These are phyloP conservation scores for Mormyrops boulengeri DNA, from an alignment of 2,797 vertebrate genomes.

Conservation along the genomic window DNA sequence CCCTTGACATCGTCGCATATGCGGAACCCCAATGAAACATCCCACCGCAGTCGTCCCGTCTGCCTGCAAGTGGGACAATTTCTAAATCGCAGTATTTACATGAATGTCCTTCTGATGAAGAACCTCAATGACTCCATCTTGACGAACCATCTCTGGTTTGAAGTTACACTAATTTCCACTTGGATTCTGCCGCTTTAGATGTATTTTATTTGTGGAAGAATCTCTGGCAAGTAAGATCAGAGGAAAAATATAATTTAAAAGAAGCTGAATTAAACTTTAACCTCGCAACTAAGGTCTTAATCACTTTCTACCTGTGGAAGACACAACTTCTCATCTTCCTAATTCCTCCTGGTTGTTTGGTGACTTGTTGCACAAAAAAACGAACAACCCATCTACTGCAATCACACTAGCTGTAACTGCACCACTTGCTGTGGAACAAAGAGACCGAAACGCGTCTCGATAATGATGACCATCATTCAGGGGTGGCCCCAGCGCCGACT, in stretches of 20 bases:
- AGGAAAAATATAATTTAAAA: background rate
- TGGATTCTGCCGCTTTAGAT: background rate
- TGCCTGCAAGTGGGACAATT: no score
- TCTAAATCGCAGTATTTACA: background rate
- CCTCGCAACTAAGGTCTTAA: background rate
- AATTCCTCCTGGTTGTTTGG: background rate
- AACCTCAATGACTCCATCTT: background rate
- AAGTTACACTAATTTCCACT: background rate
- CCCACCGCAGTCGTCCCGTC: background rate
- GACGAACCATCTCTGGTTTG: background rate
- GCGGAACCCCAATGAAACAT: background rate
- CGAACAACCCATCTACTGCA: background rate
- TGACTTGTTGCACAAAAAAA: background rate
- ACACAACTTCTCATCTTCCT: background rate
- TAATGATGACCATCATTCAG: background rate
- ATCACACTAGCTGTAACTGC: background rate
- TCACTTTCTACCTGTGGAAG: background rate
- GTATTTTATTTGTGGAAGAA: background rate
- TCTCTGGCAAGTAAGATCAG: background rate
- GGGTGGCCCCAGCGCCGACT: background rate
- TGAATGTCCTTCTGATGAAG: background rate
- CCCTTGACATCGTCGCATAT: conserved; percentile 2
- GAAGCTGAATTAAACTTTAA: background rate
- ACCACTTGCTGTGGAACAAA: background rate
- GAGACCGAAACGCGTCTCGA: background rate